Base-by-base conservation (phyloP, 1,140 invertebrate genomes). In the Pogonognathellus flavescens region DNA sequence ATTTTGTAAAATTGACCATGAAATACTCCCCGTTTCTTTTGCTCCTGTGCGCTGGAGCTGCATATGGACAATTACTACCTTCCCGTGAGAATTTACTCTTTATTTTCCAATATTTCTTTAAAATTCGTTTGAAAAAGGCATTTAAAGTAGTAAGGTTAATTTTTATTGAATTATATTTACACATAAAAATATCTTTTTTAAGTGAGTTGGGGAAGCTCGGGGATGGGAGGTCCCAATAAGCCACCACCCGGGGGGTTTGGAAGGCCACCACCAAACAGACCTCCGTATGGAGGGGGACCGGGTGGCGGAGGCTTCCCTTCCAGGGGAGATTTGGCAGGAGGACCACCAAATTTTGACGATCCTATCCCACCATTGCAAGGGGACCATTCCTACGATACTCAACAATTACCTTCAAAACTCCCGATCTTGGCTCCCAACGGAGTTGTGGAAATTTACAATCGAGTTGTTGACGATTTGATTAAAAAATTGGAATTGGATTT, bases 391-490 rank as follows among this genome's bases (percentile, higher is more conserved):
- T 89, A 88, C 41, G 87, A 88, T 25, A 52, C 87, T n/a, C 87
- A 88, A 82, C 59, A 72, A 14, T 53, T 89, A 16, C 88, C 88
- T 1, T 66, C 88, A 11, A 89, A 87, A 76, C 62, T 89, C 16
- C 88, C 88, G 25, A 88, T 89, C 49, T 62, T 86, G 9, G 88
- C 88, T 55, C 88, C 88, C 10, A 89, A 89, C 60, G 88, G 88
- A 4, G 88, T 89, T 5, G 84, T 88, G 0, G 88, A 89, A 82
- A 89, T 89, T 80, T 89, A 89, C 83, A 89, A 89, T 31, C 41
- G 88, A 13, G 88, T 89, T 41, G 87, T 89, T 7, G 88, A 89
- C 62, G 88, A 89, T 53, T 70, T 89, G 14, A 86, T 89, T 41
- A 84, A 84, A 16, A 85, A 70, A 80, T 66, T 89, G n/a, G 84